Evolutionary conservation across 2,113 vertebrate genomes (phyloP).

Genomic region (Oryzias woworae): DNA sequence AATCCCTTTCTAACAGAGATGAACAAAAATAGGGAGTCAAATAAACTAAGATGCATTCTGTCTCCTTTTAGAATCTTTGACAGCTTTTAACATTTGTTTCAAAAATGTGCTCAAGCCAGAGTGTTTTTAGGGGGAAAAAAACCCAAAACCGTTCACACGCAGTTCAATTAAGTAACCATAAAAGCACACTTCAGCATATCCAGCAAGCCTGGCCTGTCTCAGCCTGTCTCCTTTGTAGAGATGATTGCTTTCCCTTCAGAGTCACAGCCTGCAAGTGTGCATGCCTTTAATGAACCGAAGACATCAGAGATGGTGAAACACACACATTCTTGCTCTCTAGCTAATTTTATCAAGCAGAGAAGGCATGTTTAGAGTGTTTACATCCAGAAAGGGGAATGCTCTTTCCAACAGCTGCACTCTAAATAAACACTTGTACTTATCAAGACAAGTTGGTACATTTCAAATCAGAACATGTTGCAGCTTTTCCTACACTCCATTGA

Average conservation of each 20-base stretch:
- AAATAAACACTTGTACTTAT: slow-evolving; percentile 67
- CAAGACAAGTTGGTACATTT: slow-evolving; percentile 57
- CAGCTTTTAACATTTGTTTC: slow-evolving; percentile 26
- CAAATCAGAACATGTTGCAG: slow-evolving; percentile 43
- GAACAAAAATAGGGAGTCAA: slow-evolving; percentile 42
- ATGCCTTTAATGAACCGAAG: slow-evolving; percentile 25
- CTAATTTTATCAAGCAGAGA: slow-evolving; percentile 62
- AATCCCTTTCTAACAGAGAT: slow-evolving; percentile 48
- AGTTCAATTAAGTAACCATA: slow-evolving; percentile 43
- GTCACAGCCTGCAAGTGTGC: slow-evolving; percentile 16
- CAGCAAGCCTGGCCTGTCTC: slow-evolving; percentile 61
- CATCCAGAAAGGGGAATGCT: slow-evolving; percentile 46
- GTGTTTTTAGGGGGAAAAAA: slow-evolving; percentile 25
- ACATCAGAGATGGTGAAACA: slow-evolving; percentile 40
- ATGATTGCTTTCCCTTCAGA: slow-evolving; percentile 46
- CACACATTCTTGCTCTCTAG: slow-evolving; percentile 59
- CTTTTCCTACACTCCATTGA: slow-evolving; percentile 26
- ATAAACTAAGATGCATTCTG: slow-evolving; percentile 36
- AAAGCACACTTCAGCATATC: slow-evolving; percentile 48
- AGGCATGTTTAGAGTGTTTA: slow-evolving; percentile 62
- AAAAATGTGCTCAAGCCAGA: slow-evolving; percentile 31
- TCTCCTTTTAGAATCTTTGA: slow-evolving; percentile 20
- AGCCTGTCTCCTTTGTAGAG: slow-evolving; percentile 52
- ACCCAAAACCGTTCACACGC: slow-evolving; percentile 21
- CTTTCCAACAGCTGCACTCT: slow-evolving; percentile 57